Evolutionary conservation across 2,113 vertebrate genomes (phyloP).

Genomic region (Patagioenas fasciata): DNA sequence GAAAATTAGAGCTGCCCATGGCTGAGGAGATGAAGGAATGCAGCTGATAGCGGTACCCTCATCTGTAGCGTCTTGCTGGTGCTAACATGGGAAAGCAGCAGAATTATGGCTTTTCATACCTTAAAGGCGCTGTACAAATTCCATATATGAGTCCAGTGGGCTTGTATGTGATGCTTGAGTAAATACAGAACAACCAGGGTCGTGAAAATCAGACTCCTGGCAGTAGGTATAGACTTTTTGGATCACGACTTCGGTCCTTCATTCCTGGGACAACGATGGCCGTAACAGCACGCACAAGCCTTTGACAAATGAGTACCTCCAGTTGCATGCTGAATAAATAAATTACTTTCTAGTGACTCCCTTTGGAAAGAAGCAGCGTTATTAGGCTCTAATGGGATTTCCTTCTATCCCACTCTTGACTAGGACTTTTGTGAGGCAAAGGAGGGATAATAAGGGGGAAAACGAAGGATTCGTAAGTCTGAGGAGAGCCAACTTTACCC

Average conservation of each 20-base stretch:
- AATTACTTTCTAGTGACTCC: slow-evolving; percentile 56
- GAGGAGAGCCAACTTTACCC: neutral
- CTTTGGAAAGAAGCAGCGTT: slow-evolving; percentile 53
- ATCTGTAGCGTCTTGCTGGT: neutral
- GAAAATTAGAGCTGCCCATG: slow-evolving; percentile 1
- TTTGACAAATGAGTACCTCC: neutral
- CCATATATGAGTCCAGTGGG: neutral
- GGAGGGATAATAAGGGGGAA: neutral
- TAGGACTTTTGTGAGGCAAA: slow-evolving; percentile 11
- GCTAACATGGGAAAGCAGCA: neutral
- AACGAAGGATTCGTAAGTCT: neutral
- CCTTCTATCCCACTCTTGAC: slow-evolving; percentile 3
- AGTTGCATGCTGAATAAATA: neutral
- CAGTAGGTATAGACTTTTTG: neutral
- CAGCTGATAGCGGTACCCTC: neutral
- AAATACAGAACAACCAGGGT: neutral
- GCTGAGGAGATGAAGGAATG: neutral
- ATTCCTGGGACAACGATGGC: neutral
- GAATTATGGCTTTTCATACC: neutral
- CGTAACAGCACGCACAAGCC: neutral
- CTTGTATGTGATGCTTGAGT: neutral
- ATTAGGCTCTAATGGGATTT: slow-evolving; percentile 50
- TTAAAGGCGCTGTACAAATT: neutral
- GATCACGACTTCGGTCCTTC: neutral
- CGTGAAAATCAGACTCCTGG: neutral